Percentiles rank a stretch among this genome's conserved stretches.
Evolutionary conservation across 2,888 invertebrate species (phyloP).

Genomic region (Andrena bicolor): DNA sequence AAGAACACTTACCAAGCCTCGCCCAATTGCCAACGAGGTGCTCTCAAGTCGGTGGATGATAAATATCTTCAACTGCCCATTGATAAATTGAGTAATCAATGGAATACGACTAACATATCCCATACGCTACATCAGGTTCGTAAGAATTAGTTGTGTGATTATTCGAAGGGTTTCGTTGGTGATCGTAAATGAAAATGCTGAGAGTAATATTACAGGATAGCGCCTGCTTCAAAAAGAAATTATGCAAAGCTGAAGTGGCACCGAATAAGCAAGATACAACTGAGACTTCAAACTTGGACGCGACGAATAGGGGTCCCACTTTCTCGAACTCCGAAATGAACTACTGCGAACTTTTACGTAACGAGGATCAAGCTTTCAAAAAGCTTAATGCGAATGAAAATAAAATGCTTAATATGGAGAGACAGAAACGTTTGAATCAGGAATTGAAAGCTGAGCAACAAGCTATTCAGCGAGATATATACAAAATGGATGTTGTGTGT

Average conservation of each 20-base stretch:
- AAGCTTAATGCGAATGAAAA: constrained; percentile 37
- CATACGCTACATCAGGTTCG: constrained; percentile 44
- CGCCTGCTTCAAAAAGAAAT: constrained; percentile 24
- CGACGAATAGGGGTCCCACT: not conserved
- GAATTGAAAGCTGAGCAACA: constrained; percentile 63
- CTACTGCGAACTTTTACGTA: constrained; percentile 15
- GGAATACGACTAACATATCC: constrained; percentile 26
- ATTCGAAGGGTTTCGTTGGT: not conserved
- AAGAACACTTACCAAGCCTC: constrained; percentile 40
- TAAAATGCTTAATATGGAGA: constrained; percentile 16
- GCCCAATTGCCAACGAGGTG: constrained; percentile 49
- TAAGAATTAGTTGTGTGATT: constrained; percentile 9
- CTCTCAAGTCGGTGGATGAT: constrained; percentile 66
- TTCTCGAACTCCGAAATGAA: constrained; percentile 9
- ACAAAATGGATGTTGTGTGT: constrained; percentile 75
- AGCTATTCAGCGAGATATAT: constrained; percentile 73
- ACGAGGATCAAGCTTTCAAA: constrained; percentile 27
- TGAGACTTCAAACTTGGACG: constrained; percentile 20
- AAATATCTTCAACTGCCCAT: constrained; percentile 70
- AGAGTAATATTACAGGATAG: constrained; percentile 36
- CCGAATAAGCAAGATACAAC: constrained; percentile 23
- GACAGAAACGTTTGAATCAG: constrained; percentile 21
- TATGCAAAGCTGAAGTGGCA: not conserved
- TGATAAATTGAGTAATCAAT: constrained; percentile 57
- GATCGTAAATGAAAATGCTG: not conserved